phyloP scores from a whole-genome alignment of 2,797 vertebrate species.

The Scleropages formosus region DNA sequence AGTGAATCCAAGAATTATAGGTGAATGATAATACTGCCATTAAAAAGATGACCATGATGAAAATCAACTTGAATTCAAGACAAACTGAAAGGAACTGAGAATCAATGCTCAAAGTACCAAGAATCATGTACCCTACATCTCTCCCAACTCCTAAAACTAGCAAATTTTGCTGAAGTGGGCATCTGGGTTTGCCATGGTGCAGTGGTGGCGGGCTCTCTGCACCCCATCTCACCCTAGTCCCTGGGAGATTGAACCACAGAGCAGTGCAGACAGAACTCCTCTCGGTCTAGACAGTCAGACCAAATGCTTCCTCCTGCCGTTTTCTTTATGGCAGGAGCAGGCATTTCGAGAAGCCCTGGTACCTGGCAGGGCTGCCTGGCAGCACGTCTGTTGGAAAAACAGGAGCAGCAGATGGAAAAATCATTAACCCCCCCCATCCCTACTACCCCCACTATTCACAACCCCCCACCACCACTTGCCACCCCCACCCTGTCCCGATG shows the following conservation, averaged over 20 bases:
- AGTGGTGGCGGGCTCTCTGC: background rate
- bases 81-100: no score
- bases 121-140: no score
- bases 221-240: background rate
- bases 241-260: slow-evolving; percentile 8
- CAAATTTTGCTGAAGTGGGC: no score
- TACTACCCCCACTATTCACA: background rate
- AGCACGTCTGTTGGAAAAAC: slow-evolving; percentile 33
- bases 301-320: slow-evolving; percentile 55
- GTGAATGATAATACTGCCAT: no score
- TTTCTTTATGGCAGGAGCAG: slow-evolving; percentile 55
- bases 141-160: no score
- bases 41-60: no score
- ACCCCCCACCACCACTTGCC: no score
- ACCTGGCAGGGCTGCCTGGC: slow-evolving; percentile 34
- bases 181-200: background rate
- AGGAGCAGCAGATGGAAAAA: slow-evolving; percentile 42
- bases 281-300: slow-evolving; percentile 62
- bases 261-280: slow-evolving; percentile 56
- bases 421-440: slow-evolving; percentile 19
- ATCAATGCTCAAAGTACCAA: no score
- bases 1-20: no score
- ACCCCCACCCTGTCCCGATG: background rate
- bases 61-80: no score
- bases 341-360: slow-evolving; percentile 55